These are phyloP conservation scores for Nymphalis c-album DNA, from an alignment of 2,888 invertebrate species.

Conservation along the genomic window DNA sequence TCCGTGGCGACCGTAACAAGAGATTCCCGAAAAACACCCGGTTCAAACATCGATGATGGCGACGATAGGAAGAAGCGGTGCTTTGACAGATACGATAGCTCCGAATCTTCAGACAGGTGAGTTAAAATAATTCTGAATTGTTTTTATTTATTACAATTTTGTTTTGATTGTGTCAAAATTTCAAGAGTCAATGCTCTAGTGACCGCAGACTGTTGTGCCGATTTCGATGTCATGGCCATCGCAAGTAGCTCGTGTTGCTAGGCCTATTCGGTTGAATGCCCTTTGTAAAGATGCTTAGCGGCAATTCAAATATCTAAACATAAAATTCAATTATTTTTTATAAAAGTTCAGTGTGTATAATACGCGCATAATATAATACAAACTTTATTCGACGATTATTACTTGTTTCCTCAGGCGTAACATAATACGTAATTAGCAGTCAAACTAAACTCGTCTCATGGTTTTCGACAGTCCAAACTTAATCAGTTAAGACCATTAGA, in stretches of 20 bases:
- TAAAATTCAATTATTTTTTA: conserved; percentile 18
- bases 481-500: conserved; percentile 33
- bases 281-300: conserved; percentile 56
- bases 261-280: conserved; percentile 70
- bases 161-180: conserved; percentile 60
- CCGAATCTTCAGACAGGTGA: conserved; percentile 96
- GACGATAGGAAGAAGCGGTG: conserved; percentile 91
- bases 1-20: conserved; percentile 57
- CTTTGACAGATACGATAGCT: conserved; percentile 95
- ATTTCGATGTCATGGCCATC: conserved; percentile 79
- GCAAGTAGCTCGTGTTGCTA: conserved; percentile 60
- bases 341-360: background rate
- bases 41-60: conserved; percentile 60
- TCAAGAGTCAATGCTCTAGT: conserved; percentile 77
- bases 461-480: conserved; percentile 28
- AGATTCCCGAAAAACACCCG: conserved; percentile 68
- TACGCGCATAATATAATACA: conserved; percentile 14
- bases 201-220: conserved; percentile 73
- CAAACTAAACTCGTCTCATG: conserved; percentile 33
- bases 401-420: conserved; percentile 35
- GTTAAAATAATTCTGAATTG: conserved; percentile 44
- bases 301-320: conserved; percentile 53
- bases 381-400: conserved; percentile 34
- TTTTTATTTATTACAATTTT: conserved; percentile 39
- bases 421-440: conserved; percentile 37